Conservation (phyloP, 2,888 invertebrate species). For the Chrysomela aeneicollis region DNA sequence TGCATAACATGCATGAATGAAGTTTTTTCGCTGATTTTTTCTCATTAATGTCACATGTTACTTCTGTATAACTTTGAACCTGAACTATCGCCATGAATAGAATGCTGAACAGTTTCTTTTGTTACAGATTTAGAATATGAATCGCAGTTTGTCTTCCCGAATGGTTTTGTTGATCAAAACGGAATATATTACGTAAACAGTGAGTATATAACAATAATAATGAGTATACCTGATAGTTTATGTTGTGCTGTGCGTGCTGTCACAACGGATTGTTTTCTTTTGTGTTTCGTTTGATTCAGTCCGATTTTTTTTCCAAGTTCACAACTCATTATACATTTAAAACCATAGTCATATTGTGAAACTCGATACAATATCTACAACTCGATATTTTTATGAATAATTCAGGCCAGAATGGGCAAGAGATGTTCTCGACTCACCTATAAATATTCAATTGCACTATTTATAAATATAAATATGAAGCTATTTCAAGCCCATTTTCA, state of each 20-base stretch:
- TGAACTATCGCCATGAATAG: background rate
- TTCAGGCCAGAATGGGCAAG: too few relatives aligned
- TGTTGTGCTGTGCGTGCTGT: too few relatives aligned
- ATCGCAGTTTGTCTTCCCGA: slow-evolving; percentile 61
- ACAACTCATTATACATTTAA: too few relatives aligned
- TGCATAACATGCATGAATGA: background rate
- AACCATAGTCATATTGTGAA: too few relatives aligned
- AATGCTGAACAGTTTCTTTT: slow-evolving; percentile 23
- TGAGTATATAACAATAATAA: slow-evolving; percentile 53
- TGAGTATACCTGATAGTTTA: background rate
- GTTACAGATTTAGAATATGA: slow-evolving; percentile 60
- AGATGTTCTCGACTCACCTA: too few relatives aligned
- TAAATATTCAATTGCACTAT: too few relatives aligned
- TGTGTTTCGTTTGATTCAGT: too few relatives aligned
- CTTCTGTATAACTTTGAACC: background rate
- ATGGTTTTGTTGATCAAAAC: slow-evolving; percentile 64
- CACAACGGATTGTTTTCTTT: too few relatives aligned
- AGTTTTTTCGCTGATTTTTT: background rate
- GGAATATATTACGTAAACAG: slow-evolving; percentile 63
- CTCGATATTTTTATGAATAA: too few relatives aligned
- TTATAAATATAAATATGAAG: too few relatives aligned
- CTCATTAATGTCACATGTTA: background rate
- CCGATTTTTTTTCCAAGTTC: too few relatives aligned
- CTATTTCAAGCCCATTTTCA: too few relatives aligned
- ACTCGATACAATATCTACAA: background rate